phyloP scores from a whole-genome alignment of 2,888 invertebrate genomes.

The Luperina testacea region DNA sequence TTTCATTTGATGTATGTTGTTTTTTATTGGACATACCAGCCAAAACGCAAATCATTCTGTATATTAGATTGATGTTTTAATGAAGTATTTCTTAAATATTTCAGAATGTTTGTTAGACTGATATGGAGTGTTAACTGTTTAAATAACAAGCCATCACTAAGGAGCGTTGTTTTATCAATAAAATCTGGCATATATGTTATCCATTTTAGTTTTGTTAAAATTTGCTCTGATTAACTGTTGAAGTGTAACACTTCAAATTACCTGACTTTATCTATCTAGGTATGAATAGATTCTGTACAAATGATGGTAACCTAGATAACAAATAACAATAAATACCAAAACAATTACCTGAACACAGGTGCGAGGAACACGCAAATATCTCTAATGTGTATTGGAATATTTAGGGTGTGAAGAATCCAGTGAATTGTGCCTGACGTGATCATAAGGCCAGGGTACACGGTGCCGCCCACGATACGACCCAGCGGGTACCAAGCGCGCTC shows the following conservation, averaged over 20 bases:
- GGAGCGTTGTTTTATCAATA: slow-evolving; percentile 41
- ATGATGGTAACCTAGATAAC: slow-evolving; percentile 19
- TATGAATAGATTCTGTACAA: background rate
- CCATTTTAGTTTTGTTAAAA: background rate
- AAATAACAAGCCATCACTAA: slow-evolving; percentile 21
- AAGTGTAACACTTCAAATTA: slow-evolving; percentile 40
- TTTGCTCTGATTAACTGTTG: slow-evolving; percentile 23
- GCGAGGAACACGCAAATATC: slow-evolving; percentile 99
- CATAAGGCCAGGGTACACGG: slow-evolving; percentile 99
- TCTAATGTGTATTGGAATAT: slow-evolving; percentile 99
- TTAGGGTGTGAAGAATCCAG: slow-evolving; percentile 96
- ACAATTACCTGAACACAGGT: slow-evolving; percentile 96
- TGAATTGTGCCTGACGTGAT: slow-evolving; percentile 99
- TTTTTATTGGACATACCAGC: no score
- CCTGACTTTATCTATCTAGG: slow-evolving; percentile 33
- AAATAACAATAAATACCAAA: slow-evolving; percentile 16
- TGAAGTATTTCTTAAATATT: background rate
- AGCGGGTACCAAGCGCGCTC: slow-evolving; percentile 99
- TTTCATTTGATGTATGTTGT: no score
- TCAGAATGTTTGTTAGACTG: background rate
- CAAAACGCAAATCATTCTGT: no score
- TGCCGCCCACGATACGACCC: slow-evolving; percentile 99
- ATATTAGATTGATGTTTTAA: background rate
- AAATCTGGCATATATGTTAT: background rate
- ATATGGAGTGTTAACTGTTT: background rate